phyloP scores from a whole-genome alignment of 2,113 vertebrate genomes.

The Vimba vimba region DNA sequence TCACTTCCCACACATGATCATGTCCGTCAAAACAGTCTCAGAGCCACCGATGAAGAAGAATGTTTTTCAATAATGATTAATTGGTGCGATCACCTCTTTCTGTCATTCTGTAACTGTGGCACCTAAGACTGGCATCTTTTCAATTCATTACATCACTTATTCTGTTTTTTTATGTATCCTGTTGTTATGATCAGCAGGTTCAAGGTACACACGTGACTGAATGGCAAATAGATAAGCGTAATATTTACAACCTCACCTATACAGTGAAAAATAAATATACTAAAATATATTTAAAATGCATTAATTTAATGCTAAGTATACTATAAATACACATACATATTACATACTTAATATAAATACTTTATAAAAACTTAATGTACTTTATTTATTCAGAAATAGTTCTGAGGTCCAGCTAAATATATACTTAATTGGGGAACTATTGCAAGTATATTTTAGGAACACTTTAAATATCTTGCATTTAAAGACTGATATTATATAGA shows the following conservation, averaged over 20 bases:
- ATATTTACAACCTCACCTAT: slow-evolving; percentile 19
- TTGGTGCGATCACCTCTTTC: not conserved
- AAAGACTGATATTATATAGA: too few relatives aligned
- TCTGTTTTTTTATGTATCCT: not conserved
- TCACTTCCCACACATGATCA: not conserved
- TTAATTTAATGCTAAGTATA: too few relatives aligned
- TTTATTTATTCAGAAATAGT: too few relatives aligned
- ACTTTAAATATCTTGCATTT: too few relatives aligned
- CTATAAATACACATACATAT: too few relatives aligned
- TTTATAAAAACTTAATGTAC: too few relatives aligned
- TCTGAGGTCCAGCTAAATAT: too few relatives aligned
- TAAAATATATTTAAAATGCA: too few relatives aligned
- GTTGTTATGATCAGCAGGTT: not conserved
- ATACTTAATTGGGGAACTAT: too few relatives aligned
- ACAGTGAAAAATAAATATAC: too few relatives aligned
- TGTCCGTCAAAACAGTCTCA: not conserved
- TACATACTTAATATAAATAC: too few relatives aligned
- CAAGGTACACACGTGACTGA: not conserved
- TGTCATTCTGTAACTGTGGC: not conserved
- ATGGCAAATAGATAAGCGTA: not conserved
- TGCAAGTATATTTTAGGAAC: too few relatives aligned
- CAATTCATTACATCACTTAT: not conserved
- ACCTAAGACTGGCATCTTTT: not conserved
- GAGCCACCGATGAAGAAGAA: not conserved
- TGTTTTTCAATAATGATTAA: not conserved